These are phyloP conservation scores for Pipistrellus nathusii DNA, from an alignment of 2,797 vertebrate species.

Conservation along the genomic window DNA sequence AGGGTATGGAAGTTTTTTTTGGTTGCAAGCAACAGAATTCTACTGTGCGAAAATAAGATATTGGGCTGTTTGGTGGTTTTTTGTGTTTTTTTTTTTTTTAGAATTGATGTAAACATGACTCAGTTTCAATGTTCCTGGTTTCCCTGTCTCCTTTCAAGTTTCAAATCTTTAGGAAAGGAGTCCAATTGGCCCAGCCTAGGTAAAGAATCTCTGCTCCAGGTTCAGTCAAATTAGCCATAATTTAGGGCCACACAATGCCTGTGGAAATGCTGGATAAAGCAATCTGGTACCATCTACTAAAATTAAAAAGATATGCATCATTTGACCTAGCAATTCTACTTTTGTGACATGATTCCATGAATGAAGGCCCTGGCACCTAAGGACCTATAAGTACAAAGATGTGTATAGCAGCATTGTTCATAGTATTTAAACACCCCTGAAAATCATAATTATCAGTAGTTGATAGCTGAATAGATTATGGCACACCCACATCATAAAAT, in stretches of 20 bases:
- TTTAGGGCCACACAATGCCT: not conserved
- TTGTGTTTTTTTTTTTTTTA: not conserved
- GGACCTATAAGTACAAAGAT: not conserved
- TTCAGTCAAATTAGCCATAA: not conserved
- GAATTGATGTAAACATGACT: constrained; percentile 22
- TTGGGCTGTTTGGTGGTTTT: not conserved
- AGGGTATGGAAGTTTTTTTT: not conserved
- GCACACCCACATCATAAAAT: not conserved
- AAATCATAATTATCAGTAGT: not conserved
- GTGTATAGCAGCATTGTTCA: not conserved
- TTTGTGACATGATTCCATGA: not conserved
- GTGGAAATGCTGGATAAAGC: not conserved
- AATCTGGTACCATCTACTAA: not conserved
- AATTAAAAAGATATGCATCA: not conserved
- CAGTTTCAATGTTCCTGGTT: not conserved
- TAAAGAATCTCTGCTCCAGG: constrained; percentile 18
- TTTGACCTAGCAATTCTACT: constrained; percentile 3
- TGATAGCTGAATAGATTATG: not conserved
- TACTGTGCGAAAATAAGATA: constrained; percentile 35
- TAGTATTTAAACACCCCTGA: not conserved
- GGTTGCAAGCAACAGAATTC: constrained; percentile 29
- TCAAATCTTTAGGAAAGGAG: not conserved
- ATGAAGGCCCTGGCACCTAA: not conserved
- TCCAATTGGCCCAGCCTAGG: not conserved
- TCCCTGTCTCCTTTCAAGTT: constrained; percentile 6